Evolutionary conservation across 2,888 invertebrate species (phyloP).

Genomic region (Rotaria macrura): DNA sequence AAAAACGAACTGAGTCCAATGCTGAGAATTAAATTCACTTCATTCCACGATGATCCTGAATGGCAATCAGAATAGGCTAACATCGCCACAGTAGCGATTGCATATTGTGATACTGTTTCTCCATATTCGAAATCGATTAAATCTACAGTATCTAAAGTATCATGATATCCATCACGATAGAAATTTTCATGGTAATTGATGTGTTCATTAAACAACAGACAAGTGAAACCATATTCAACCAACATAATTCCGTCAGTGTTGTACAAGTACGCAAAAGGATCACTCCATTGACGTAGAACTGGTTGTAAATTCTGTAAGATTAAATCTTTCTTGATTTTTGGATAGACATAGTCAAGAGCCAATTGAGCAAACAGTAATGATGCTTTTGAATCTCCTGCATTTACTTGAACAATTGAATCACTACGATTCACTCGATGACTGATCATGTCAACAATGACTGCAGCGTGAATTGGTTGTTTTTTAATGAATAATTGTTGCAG

Average conservation of each 20-base stretch:
- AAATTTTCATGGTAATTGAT: not conserved
- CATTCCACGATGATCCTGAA: not conserved
- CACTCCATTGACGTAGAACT: not conserved
- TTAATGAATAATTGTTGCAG: not conserved
- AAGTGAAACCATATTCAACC: not conserved
- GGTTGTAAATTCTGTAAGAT: not conserved
- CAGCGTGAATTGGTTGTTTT: not conserved
- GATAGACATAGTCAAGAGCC: not conserved
- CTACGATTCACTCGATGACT: not conserved
- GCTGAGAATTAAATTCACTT: too few relatives aligned
- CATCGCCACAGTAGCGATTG: not conserved
- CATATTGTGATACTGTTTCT: not conserved
- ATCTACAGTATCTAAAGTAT: not conserved
- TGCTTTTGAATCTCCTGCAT: not conserved
- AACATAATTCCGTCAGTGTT: not conserved
- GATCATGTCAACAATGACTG: not conserved
- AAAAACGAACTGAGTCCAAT: too few relatives aligned
- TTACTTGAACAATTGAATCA: not conserved
- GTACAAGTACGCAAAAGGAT: not conserved
- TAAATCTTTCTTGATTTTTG: not conserved
- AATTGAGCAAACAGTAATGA: not conserved
- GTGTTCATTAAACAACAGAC: not conserved
- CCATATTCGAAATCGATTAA: conserved; percentile 3
- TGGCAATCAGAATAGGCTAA: not conserved
- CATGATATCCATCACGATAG: not conserved